Conservation (phyloP, 92 coral and sea anemone species). For the Montipora capitata region DNA sequence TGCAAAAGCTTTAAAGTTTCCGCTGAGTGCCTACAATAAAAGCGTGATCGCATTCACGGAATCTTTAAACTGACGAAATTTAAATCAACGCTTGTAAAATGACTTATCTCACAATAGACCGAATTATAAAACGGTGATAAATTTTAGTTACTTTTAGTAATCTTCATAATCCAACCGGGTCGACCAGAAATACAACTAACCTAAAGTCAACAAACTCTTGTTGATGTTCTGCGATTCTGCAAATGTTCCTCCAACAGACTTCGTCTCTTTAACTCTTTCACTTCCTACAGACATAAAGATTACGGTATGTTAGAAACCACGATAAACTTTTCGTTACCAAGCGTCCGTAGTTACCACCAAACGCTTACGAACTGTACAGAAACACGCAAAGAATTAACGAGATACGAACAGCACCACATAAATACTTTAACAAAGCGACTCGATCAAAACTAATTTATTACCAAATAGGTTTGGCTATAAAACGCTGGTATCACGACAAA, state of each 20-base stretch:
- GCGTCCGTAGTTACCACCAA: too few species aligned
- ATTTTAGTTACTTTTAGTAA: not conserved
- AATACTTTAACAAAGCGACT: not conserved
- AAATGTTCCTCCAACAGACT: constrained; percentile 91
- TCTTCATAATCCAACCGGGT: not conserved
- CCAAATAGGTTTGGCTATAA: not conserved
- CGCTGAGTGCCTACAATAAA: not conserved
- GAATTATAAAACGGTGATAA: not conserved
- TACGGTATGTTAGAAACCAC: too few species aligned
- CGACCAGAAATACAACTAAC: constrained; percentile 55
- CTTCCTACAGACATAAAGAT: constrained; percentile 70
- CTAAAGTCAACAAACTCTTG: constrained; percentile 95
- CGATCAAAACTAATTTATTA: not conserved
- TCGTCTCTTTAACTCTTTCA: constrained; percentile 98
- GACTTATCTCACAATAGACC: not conserved
- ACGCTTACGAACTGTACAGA: not conserved
- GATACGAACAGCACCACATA: not conserved
- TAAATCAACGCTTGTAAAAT: not conserved
- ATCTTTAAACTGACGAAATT: not conserved
- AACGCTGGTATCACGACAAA: not conserved
- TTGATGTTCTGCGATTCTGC: constrained; percentile 98
- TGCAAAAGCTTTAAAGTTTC: not conserved
- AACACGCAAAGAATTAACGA: too few species aligned
- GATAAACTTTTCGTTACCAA: not conserved
- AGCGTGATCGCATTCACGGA: not conserved